Base-by-base conservation (phyloP, 2,113 vertebrate species). In the Australoheros scitulus region DNA sequence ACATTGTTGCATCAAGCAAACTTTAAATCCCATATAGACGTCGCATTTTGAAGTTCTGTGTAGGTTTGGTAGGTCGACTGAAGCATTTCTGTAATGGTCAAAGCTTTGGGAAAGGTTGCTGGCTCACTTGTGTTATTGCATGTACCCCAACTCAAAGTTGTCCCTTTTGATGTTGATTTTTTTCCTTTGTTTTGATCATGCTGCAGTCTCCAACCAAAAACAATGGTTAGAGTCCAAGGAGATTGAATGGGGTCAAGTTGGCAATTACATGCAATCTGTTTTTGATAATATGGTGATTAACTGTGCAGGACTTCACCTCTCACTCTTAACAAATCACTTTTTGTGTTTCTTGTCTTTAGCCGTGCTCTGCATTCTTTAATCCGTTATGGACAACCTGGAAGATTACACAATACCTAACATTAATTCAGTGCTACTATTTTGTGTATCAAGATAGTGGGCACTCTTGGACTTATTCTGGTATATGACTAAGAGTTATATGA, bases 31-130 rank as follows among this genome's bases (percentile, higher is more conserved):
- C 81, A 65, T 63, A 32, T 72, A 74, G 74, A 11, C 0, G 34
- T 70, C 1, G 29, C 22, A 79, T 68, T 83, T 85, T 84, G 68
- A 90, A 83, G 50, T 1, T 87, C 29, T 83, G 29, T 61, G 79
- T 2, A 7, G 78, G 32, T 81, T 86, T 80, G 68, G 50, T 78
- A 63, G 82, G 74, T 77, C 22, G 38, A 55, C 7, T 0, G 9
- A 56, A 55, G 22, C 65, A 63, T 83, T 83, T 63, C 81, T 57
- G 56, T 56, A 32, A 79, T 59, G 55, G 61, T 76, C 41, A 77
- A 77, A 79, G 34, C 36, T 80, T 18, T 61, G 29, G 18, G 29
- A 41, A 9, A 15, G 38, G 29, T 38, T 58, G 65, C 59, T 63
- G 59, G 61, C 58, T 86, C 60, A 29, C 17, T 80, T 61, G 64